These are phyloP conservation scores for Heliocidaris erythrogramma DNA, from an alignment of 35 echinoderm and acorn worm genomes.

Conservation along the genomic window DNA sequence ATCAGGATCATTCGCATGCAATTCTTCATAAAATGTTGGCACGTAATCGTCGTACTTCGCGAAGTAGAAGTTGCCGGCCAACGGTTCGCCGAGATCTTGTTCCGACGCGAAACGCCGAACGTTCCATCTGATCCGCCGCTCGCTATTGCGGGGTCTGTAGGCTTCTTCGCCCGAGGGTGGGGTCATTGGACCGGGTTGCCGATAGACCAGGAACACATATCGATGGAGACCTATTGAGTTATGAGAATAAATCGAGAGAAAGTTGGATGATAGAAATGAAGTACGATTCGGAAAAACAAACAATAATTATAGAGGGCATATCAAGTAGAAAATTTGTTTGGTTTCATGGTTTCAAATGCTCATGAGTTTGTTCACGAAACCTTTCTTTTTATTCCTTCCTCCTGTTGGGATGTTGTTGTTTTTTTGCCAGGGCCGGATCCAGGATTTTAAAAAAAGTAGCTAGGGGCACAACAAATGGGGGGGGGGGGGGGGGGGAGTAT, in stretches of 20 bases:
- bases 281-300: too few species aligned
- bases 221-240: constrained; percentile 30
- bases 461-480: too few species aligned
- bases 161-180: constrained; percentile 24
- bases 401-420: too few species aligned
- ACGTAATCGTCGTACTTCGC: constrained; percentile 45
- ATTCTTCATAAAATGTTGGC: constrained; percentile 19
- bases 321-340: too few species aligned
- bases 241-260: neutral
- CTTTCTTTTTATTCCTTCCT: too few species aligned
- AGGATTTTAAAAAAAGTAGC: too few species aligned
- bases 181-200: constrained; percentile 19
- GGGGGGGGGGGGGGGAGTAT: too few species aligned
- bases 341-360: too few species aligned
- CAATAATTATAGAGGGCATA: too few species aligned
- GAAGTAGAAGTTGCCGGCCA: constrained; percentile 41
- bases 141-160: constrained; percentile 14
- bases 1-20: constrained; percentile 6
- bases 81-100: constrained; percentile 3
- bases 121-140: neutral
- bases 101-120: neutral
- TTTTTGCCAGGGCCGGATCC: too few species aligned
- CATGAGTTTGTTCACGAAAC: too few species aligned
- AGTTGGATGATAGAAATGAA: neutral
- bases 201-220: constrained; percentile 27